These are phyloP conservation scores for Ophioninae sp. DNA, from an alignment of 2,888 invertebrate species.

Conservation along the genomic window DNA sequence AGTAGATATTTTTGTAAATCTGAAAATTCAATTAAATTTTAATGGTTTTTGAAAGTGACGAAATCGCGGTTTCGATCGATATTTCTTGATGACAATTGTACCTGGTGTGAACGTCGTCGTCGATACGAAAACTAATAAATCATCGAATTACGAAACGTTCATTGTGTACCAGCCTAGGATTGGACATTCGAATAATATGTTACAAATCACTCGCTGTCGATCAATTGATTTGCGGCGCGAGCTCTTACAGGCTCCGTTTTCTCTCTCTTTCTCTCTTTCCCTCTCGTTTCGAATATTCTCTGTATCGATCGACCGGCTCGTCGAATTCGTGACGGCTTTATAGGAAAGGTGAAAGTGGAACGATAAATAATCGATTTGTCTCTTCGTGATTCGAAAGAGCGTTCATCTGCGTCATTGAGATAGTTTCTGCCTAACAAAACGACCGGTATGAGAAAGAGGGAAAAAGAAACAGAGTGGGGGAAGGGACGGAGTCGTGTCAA, in stretches of 20 bases:
- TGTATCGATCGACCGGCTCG: slow-evolving; percentile 41
- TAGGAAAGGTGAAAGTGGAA: slow-evolving; percentile 60
- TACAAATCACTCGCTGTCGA: slow-evolving; percentile 28
- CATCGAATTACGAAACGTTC: slow-evolving; percentile 42
- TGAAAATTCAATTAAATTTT: background rate
- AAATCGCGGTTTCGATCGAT: background rate
- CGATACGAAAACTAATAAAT: slow-evolving; percentile 36
- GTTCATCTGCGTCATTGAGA: slow-evolving; percentile 44
- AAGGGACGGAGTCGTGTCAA: slow-evolving; percentile 50
- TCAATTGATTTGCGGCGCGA: slow-evolving; percentile 32
- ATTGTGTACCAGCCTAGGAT: slow-evolving; percentile 12
- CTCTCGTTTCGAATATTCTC: slow-evolving; percentile 15
- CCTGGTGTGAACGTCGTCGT: background rate
- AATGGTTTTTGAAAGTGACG: background rate
- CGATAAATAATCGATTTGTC: slow-evolving; percentile 64
- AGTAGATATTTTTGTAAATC: background rate
- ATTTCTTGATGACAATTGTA: background rate
- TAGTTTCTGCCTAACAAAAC: slow-evolving; percentile 33
- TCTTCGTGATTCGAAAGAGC: slow-evolving; percentile 34
- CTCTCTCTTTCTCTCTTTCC: slow-evolving; percentile 8
- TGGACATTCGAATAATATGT: slow-evolving; percentile 42
- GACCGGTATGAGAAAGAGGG: slow-evolving; percentile 19
- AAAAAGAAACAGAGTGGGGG: slow-evolving; percentile 5
- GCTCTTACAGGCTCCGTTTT: slow-evolving; percentile 31
- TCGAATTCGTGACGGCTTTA: slow-evolving; percentile 55